These are phyloP conservation scores for Tenebrosternarchus preto DNA, from an alignment of 2,113 vertebrate genomes.

Conservation along the genomic window DNA sequence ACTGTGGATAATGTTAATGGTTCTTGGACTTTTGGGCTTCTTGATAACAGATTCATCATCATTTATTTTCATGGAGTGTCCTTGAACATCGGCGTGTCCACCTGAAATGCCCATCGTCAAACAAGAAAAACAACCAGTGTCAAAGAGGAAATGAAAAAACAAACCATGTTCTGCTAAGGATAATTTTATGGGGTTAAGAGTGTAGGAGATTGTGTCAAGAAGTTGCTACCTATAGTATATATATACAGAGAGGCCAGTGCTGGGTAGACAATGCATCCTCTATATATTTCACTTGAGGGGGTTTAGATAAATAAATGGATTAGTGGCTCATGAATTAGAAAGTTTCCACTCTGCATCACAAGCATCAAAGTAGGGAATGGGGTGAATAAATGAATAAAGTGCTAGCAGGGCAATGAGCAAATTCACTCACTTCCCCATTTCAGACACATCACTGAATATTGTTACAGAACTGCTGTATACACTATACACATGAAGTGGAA, in stretches of 20 bases:
- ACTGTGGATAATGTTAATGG: neutral
- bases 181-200: slow-evolving; percentile 38
- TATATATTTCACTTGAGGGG: neutral
- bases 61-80: neutral
- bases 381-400: slow-evolving; percentile 63
- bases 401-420: slow-evolving; percentile 41
- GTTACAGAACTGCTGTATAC: slow-evolving; percentile 31
- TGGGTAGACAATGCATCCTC: neutral
- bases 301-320: slow-evolving; percentile 56
- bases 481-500: slow-evolving; percentile 42
- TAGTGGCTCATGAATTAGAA: slow-evolving; percentile 61
- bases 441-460: slow-evolving; percentile 57
- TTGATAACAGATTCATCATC: neutral
- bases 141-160: no score
- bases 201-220: slow-evolving; percentile 27
- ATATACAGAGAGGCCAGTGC: neutral
- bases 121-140: neutral
- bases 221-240: slow-evolving; percentile 5
- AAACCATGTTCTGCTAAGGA: slow-evolving; percentile 30
- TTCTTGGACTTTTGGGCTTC: neutral
- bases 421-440: slow-evolving; percentile 5
- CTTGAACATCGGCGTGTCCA: neutral
- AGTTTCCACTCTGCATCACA: slow-evolving; percentile 18
- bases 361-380: slow-evolving; percentile 27
- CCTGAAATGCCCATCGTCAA: neutral